A percentile compares a stretch with the other conserved stretches of the same genome.
Evolutionary conservation across 2,113 vertebrate species (phyloP).

Genomic region (Pangasianodon hypophthalmus): DNA sequence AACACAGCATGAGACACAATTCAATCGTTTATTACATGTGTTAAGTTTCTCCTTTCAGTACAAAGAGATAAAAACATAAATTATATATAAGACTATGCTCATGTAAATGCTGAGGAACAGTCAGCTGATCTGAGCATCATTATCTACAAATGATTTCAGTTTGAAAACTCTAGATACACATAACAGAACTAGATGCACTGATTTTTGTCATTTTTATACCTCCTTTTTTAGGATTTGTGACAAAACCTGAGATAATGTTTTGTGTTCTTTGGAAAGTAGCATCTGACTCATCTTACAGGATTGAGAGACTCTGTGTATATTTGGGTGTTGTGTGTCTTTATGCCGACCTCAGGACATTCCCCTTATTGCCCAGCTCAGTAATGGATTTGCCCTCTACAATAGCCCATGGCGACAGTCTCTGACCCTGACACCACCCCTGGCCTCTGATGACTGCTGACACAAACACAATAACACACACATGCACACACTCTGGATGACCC

Average conservation of each 20-base stretch:
- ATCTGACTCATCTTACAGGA: not conserved
- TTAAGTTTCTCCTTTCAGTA: not conserved
- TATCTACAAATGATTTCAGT: not conserved
- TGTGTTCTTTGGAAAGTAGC: not conserved
- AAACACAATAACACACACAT: conserved; percentile 41
- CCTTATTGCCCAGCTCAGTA: conserved; percentile 83
- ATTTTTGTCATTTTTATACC: not conserved
- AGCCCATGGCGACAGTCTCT: conserved; percentile 79
- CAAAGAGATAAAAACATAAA: not conserved
- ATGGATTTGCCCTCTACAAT: conserved; percentile 87
- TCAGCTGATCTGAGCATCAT: not conserved
- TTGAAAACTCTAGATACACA: not conserved
- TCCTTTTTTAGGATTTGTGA: not conserved
- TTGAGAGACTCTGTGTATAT: not conserved
- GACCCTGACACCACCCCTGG: conserved; percentile 79
- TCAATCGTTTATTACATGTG: not conserved
- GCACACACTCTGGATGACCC: conserved; percentile 44
- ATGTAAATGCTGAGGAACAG: not conserved
- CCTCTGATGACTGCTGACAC: conserved; percentile 71
- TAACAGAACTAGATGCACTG: not conserved
- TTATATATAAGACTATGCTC: not conserved
- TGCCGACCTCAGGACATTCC: conserved; percentile 85
- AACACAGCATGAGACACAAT: not conserved
- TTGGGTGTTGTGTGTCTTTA: conserved; percentile 60
- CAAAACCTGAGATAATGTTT: not conserved